Percentiles rank a stretch among this genome's conserved stretches.
Evolutionary conservation across 2,797 vertebrate species (phyloP).

Genomic region (Microctenopoma steveboyesi): DNA sequence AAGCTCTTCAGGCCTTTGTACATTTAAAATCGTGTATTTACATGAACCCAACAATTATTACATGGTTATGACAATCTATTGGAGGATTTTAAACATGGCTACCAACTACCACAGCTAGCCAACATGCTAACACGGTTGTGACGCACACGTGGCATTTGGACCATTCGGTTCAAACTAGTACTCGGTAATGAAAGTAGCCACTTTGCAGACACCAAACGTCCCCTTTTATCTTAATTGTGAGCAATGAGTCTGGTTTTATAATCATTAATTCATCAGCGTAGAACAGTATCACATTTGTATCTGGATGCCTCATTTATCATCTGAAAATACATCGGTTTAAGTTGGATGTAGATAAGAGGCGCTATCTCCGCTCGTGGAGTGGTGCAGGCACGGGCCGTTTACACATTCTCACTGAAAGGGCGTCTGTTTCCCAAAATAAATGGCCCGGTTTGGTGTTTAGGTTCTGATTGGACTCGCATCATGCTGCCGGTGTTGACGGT

Average conservation of each 20-base stretch:
- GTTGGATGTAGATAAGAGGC: not conserved
- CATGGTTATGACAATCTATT: too few species aligned
- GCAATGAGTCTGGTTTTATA: not conserved
- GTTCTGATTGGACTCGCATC: not conserved
- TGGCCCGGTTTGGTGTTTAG: slow-evolving; percentile 4
- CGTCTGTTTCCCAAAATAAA: slow-evolving; percentile 11
- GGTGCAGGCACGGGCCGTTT: not conserved
- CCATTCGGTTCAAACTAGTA: not conserved
- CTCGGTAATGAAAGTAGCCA: not conserved
- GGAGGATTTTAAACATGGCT: too few species aligned
- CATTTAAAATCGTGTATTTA: too few species aligned
- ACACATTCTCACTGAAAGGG: not conserved
- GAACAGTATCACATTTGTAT: not conserved
- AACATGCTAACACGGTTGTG: not conserved
- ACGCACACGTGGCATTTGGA: not conserved
- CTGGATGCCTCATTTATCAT: not conserved
- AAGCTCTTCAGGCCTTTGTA: too few species aligned
- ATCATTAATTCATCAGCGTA: not conserved
- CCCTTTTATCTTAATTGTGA: not conserved
- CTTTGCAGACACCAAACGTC: too few species aligned
- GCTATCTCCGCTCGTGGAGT: not conserved
- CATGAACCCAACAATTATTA: too few species aligned
- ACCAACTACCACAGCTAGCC: too few species aligned
- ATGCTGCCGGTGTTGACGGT: not conserved
- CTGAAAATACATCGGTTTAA: not conserved